Evolutionary conservation across 1,140 invertebrate genomes (phyloP).

Genomic region (Anagrus nilaparvatae): DNA sequence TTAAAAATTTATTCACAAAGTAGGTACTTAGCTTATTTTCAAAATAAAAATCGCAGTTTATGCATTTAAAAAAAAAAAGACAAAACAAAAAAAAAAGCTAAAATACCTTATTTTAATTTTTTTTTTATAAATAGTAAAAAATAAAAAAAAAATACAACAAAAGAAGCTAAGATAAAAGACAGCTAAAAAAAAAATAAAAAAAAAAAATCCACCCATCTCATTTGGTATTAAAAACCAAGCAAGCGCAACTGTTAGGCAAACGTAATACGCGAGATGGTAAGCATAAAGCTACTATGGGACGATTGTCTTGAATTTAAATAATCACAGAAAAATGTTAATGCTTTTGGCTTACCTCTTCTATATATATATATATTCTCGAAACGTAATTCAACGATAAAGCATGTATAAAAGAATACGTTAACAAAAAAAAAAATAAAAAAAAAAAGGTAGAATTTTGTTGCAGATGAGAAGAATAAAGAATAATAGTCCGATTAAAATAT

Average conservation of each 20-base stretch:
- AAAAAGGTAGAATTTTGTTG: neutral
- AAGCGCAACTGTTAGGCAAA: neutral
- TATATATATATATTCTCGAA: too few species aligned
- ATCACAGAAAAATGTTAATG: slow-evolving; percentile 36
- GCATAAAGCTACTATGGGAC: slow-evolving; percentile 9
- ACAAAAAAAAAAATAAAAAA: slow-evolving; percentile 10
- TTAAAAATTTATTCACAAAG: too few species aligned
- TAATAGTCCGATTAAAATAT: neutral
- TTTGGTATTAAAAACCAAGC: slow-evolving; percentile 17
- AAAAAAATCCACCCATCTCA: neutral
- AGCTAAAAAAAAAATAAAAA: too few species aligned
- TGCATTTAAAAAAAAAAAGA: too few species aligned
- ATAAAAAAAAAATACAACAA: too few species aligned
- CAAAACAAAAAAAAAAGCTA: too few species aligned
- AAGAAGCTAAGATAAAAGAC: too few species aligned
- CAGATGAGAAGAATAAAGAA: neutral
- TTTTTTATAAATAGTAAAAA: too few species aligned
- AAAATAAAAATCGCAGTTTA: too few species aligned
- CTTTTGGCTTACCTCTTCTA: too few species aligned
- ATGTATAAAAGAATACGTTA: slow-evolving; percentile 2
- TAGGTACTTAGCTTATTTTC: too few species aligned
- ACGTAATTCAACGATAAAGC: slow-evolving; percentile 33
- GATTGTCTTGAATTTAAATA: slow-evolving; percentile 37
- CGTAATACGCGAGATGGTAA: neutral
- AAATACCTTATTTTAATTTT: too few species aligned